Evolutionary conservation across 2,888 invertebrate species (phyloP).

Genomic region (Heliothis peltigera): DNA sequence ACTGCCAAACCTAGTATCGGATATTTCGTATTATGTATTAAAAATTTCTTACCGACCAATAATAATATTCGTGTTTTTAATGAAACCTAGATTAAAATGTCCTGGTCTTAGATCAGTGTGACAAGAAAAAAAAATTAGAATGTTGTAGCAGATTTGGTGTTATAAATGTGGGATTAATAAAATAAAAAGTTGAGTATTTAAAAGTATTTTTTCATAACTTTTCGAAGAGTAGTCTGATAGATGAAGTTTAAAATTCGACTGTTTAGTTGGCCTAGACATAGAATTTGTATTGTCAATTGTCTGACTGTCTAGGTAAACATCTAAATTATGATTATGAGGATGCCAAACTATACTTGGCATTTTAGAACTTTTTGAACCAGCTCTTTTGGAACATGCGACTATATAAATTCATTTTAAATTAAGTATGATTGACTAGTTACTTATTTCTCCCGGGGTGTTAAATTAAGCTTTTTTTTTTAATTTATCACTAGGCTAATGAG

Average conservation of each 20-base stretch:
- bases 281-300: conserved; percentile 60
- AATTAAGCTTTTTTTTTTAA: conserved; percentile 15
- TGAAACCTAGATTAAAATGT: conserved; percentile 44
- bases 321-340: conserved; percentile 27
- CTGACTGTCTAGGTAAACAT: conserved; percentile 39
- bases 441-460: conserved; percentile 5
- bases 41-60: conserved; percentile 60
- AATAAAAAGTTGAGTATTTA: conserved; percentile 44
- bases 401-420: conserved; percentile 8
- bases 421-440: conserved; percentile 10
- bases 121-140: conserved; percentile 51
- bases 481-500: conserved; percentile 17
- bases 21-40: conserved; percentile 46
- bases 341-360: conserved; percentile 18
- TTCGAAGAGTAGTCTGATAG: conserved; percentile 49
- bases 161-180: conserved; percentile 45
- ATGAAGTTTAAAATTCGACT: conserved; percentile 43
- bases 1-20: conserved; percentile 56
- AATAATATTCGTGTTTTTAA: conserved; percentile 52
- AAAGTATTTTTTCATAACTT: conserved; percentile 59
- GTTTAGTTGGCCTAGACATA: conserved; percentile 56
- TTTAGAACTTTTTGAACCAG: conserved; percentile 10
- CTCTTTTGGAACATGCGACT: conserved; percentile 9
- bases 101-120: conserved; percentile 43
- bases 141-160: conserved; percentile 57